Conservation (phyloP, 2,797 vertebrate species). For the Philypnodon macrostomus region DNA sequence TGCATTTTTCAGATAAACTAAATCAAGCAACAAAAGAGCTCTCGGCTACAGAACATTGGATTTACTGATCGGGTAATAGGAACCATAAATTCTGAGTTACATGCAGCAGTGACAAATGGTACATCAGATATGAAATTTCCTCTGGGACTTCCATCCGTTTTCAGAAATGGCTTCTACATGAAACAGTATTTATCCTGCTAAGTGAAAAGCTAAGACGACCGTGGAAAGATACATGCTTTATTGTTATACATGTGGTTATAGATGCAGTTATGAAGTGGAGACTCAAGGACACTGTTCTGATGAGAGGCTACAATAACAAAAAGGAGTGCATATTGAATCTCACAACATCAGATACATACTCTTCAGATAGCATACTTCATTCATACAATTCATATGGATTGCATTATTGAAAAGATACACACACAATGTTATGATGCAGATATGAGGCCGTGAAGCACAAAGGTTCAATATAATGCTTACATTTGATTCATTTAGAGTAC, state of each 20-base stretch:
- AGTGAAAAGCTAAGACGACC: conserved; percentile 60
- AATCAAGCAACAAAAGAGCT: conserved; percentile 73
- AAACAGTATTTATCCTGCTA: conserved; percentile 65
- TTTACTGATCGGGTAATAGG: conserved; percentile 73
- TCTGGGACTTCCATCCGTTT: conserved; percentile 66
- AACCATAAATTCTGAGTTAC: conserved; percentile 74
- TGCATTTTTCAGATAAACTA: conserved; percentile 71
- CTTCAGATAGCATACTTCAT: conserved; percentile 13
- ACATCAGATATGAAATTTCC: conserved; percentile 73
- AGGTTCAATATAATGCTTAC: background rate
- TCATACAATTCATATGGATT: conserved; percentile 12
- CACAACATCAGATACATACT: conserved; percentile 22
- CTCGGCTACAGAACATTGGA: conserved; percentile 70
- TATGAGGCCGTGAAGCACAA: background rate
- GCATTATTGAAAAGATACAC: conserved; percentile 2
- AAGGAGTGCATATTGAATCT: conserved; percentile 32
- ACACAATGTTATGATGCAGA: background rate
- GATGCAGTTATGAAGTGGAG: conserved; percentile 27
- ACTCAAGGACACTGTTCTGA: conserved; percentile 32
- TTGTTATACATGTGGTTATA: conserved; percentile 49
- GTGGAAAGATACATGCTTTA: conserved; percentile 39
- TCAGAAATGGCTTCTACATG: conserved; percentile 62
- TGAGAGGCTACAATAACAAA: conserved; percentile 37
- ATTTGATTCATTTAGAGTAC: background rate
- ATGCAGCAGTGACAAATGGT: conserved; percentile 68